A percentile compares a stretch with the other conserved stretches of the same genome.
Evolutionary conservation across 2,113 vertebrate genomes (phyloP).

Genomic region (Antechinus flavipes): DNA sequence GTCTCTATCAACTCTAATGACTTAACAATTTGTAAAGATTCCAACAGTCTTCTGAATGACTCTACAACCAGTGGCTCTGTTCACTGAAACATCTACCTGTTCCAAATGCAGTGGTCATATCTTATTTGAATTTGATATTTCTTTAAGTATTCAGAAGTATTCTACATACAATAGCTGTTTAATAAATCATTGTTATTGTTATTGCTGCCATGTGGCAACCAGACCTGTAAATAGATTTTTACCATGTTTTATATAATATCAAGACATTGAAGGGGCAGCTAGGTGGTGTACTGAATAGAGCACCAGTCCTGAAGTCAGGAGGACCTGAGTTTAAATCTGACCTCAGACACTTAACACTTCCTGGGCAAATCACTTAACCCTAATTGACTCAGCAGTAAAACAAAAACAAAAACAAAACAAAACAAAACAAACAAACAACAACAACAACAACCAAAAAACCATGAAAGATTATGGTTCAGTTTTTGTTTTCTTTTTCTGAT

Average conservation of each 20-base stretch:
- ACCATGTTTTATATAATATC: background rate
- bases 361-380: too few species aligned
- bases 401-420: too few species aligned
- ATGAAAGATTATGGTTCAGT: background rate
- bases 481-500: background rate
- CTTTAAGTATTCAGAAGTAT: background rate
- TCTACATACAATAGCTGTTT: background rate
- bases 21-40: too few species aligned
- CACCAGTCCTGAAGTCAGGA: too few species aligned
- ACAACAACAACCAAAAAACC: too few species aligned
- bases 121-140: background rate
- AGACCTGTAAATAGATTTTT: background rate
- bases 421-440: too few species aligned
- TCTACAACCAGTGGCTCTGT: background rate
- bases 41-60: background rate
- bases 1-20: too few species aligned
- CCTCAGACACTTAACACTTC: too few species aligned
- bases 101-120: background rate
- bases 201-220: background rate
- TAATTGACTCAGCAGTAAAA: too few species aligned
- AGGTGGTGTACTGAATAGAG: too few species aligned
- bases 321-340: too few species aligned
- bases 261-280: background rate
- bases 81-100: background rate
- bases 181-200: background rate